A percentile compares a stretch with the other conserved stretches of the same genome.
These are phyloP conservation scores for Cynodonichthys magdalenae DNA, from an alignment of 2,797 vertebrate species.

Conservation along the genomic window DNA sequence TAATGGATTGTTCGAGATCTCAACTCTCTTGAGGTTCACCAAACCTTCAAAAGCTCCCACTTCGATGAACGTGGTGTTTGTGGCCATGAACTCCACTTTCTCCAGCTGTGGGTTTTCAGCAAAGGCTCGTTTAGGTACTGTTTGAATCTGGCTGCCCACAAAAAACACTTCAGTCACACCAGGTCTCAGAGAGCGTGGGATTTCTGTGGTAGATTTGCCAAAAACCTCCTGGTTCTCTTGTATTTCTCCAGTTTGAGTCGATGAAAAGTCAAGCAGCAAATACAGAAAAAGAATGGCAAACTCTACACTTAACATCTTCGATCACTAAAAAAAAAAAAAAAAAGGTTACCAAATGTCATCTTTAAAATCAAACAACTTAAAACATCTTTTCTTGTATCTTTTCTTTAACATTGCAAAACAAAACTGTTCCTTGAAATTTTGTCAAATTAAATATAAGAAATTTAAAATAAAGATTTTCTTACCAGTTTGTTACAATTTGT, in stretches of 20 bases:
- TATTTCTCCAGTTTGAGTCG: conserved; percentile 4
- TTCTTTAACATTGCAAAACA: background rate
- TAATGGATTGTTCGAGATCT: conserved; percentile 75
- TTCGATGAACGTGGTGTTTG: conserved; percentile 70
- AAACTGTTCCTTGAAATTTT: background rate
- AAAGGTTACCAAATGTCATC: no score
- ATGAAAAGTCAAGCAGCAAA: conserved; percentile 46
- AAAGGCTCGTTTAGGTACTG: conserved; percentile 78
- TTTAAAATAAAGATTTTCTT: conserved; percentile 15
- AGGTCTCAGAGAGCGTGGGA: conserved; percentile 63
- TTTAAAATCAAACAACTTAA: background rate
- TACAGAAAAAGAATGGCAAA: conserved; percentile 50
- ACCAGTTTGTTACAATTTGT: conserved; percentile 45
- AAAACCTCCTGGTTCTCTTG: conserved; percentile 66
- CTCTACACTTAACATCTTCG: conserved; percentile 44
- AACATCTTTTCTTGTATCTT: background rate
- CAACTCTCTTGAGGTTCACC: conserved; percentile 62
- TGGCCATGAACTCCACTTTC: conserved; percentile 77
- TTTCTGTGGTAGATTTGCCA: conserved; percentile 47
- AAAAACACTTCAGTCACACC: conserved; percentile 78
- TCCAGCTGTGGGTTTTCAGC: conserved; percentile 68
- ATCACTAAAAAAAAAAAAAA: conserved; percentile 35
- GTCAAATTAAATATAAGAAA: background rate
- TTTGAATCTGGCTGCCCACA: conserved; percentile 67
- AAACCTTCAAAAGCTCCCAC: conserved; percentile 82